Percentiles rank a stretch among this genome's conserved stretches.
These are phyloP conservation scores for Echinops telfairi DNA, from an alignment of 2,113 vertebrate genomes.

Conservation along the genomic window DNA sequence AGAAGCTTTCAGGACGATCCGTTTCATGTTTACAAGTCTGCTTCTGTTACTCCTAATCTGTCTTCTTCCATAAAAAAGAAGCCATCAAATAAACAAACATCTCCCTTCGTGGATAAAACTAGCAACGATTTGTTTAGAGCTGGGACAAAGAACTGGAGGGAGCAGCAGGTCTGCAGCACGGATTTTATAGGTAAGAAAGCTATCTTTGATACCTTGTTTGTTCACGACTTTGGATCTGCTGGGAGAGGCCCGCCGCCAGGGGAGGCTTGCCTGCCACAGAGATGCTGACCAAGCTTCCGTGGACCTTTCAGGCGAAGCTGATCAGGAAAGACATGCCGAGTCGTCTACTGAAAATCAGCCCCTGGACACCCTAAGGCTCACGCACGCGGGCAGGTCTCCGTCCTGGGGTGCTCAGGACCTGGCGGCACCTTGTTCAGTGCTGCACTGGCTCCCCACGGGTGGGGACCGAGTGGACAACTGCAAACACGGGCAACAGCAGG, in stretches of 20 bases:
- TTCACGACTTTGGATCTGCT: not conserved
- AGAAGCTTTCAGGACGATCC: not conserved
- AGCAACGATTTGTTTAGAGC: not conserved
- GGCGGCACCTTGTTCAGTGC: not conserved
- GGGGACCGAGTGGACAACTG: not conserved
- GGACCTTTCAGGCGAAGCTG: not conserved
- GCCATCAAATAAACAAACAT: not conserved
- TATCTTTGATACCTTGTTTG: not conserved
- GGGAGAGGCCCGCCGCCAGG: not conserved
- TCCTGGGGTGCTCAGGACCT: not conserved
- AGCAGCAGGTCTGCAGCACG: not conserved
- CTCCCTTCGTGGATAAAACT: not conserved
- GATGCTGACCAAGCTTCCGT: not conserved
- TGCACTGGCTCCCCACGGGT: not conserved
- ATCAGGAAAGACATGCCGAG: not conserved
- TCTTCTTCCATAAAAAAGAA: not conserved
- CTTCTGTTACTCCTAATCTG: slow-evolving; percentile 25
- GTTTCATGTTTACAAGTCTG: slow-evolving; percentile 10
- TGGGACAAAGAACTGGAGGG: not conserved
- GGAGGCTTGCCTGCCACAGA: not conserved
- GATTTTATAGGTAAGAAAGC: not conserved
- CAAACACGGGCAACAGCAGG: not conserved
- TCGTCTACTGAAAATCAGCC: not conserved
- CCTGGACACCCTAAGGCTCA: not conserved
- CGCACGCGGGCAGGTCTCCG: not conserved